Evolutionary conservation across 2,888 invertebrate species (phyloP).

Genomic region (Caenorhabditis wallacei): DNA sequence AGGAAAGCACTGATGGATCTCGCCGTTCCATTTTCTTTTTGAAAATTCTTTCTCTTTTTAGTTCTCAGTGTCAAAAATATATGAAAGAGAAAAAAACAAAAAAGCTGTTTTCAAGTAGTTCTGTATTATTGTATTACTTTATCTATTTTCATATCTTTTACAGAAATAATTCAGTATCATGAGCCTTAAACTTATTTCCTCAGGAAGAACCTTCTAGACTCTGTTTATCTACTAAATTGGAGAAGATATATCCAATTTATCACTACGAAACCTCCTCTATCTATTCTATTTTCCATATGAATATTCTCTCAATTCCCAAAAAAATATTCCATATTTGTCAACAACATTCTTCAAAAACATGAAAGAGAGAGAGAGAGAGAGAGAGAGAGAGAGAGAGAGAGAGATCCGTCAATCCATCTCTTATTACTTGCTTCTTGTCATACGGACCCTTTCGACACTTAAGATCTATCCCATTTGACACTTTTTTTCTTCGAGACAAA

Average conservation of each 20-base stretch:
- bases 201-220: too few species aligned
- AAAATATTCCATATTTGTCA: conserved; percentile 36
- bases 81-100: background rate
- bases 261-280: background rate
- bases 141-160: too few species aligned
- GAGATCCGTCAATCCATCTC: conserved; percentile 41
- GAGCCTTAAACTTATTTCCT: too few species aligned
- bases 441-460: conserved; percentile 22
- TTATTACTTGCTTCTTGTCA: conserved; percentile 24
- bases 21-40: background rate
- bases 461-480: conserved; percentile 50
- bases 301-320: background rate
- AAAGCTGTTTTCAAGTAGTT: too few species aligned
- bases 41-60: background rate
- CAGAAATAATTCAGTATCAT: too few species aligned
- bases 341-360: conserved; percentile 28
- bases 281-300: background rate
- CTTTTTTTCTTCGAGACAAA: conserved; percentile 13
- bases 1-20: background rate
- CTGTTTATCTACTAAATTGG: too few species aligned
- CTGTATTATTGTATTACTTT: too few species aligned
- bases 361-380: conserved; percentile 11
- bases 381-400: conserved; percentile 8
- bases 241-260: background rate
- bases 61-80: background rate